These are phyloP conservation scores for Choristoneura rosaceana DNA, from an alignment of 2,888 invertebrate species.

Conservation along the genomic window DNA sequence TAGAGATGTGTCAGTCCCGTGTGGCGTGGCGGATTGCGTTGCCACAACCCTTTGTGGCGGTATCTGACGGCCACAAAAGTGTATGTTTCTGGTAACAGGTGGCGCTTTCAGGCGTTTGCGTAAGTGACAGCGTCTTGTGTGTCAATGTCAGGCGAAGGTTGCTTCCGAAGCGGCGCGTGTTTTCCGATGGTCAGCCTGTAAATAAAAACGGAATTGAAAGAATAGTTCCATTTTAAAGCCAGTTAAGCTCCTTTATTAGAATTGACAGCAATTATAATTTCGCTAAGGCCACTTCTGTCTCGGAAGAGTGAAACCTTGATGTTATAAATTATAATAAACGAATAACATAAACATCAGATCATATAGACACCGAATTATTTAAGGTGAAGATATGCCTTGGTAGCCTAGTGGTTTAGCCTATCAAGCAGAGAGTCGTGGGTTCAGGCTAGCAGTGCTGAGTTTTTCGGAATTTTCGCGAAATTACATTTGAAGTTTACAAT, in stretches of 20 bases:
- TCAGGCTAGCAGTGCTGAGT: no score
- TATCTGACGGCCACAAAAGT: not conserved
- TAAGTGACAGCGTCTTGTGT: slow-evolving; percentile 55
- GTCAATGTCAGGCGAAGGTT: slow-evolving; percentile 58
- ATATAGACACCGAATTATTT: no score
- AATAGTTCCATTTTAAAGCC: not conserved
- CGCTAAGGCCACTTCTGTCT: not conserved
- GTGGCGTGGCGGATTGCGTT: not conserved
- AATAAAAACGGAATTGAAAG: slow-evolving; percentile 53
- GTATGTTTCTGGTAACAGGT: not conserved
- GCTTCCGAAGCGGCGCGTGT: slow-evolving; percentile 56
- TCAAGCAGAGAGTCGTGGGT: no score
- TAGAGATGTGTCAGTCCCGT: no score
- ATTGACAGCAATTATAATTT: not conserved
- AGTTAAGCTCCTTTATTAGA: not conserved
- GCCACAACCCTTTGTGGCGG: not conserved
- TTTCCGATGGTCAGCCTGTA: slow-evolving; percentile 70
- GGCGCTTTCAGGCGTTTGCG: slow-evolving; percentile 44
- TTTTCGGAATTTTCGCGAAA: no score
- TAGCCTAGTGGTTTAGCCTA: no score
- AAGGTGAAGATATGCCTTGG: no score
- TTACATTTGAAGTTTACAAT: no score
- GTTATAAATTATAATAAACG: not conserved
- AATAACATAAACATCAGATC: not conserved
- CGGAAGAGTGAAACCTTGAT: not conserved